phyloP scores from a whole-genome alignment of 2,113 vertebrate species.

The Oreotrochilus melanogaster region DNA sequence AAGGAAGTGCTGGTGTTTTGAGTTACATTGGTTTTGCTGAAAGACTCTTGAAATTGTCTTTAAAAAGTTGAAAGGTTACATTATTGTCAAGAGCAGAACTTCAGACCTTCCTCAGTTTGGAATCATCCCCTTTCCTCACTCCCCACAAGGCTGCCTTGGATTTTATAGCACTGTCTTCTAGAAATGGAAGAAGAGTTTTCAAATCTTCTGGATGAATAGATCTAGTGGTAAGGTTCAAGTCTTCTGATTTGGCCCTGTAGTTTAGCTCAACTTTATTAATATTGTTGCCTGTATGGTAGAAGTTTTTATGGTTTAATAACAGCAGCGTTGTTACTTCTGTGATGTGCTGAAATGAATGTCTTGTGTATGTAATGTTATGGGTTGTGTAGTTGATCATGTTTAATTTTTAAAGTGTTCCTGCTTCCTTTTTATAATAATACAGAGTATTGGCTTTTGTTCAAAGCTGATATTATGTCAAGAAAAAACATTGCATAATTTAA shows the following conservation, averaged over 20 bases:
- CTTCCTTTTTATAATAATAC: neutral
- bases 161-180: fast-evolving
- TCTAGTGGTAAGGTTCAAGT: neutral
- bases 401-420: neutral
- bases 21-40: neutral
- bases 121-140: neutral
- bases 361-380: fast-evolving
- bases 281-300: neutral
- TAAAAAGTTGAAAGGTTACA: neutral
- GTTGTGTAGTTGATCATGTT: neutral
- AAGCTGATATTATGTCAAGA: neutral
- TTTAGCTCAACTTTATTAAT: neutral
- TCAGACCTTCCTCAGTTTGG: neutral
- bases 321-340: neutral
- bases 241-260: neutral
- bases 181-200: neutral
- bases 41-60: neutral
- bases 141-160: fast-evolving
- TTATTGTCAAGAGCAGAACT: neutral
- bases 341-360: neutral
- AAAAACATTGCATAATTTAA: neutral
- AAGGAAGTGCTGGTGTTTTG: neutral
- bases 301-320: neutral
- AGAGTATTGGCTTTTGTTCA: neutral
- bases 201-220: neutral